Percentiles rank a stretch among this genome's conserved stretches.
These are phyloP conservation scores for Pogonognathellus flavescens DNA, from an alignment of 1,140 invertebrate genomes.

Conservation along the genomic window DNA sequence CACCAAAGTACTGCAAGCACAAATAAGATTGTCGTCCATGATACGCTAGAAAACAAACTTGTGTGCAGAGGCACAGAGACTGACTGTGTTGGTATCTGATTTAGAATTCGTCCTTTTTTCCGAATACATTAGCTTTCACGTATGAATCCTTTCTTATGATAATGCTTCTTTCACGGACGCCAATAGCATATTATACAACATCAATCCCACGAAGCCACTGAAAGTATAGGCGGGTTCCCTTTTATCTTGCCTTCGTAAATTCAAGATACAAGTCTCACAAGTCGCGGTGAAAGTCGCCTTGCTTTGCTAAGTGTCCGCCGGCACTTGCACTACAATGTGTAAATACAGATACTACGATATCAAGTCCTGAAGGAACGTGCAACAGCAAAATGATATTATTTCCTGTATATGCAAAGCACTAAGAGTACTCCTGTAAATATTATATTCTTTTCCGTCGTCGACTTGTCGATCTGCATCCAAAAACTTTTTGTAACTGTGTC, in stretches of 20 bases:
- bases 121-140: neutral
- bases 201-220: neutral
- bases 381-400: constrained; percentile 9
- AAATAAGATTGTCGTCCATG: neutral
- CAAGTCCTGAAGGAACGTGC: constrained; percentile 21
- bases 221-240: neutral
- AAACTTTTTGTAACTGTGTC: too few species aligned
- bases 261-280: constrained; percentile 31
- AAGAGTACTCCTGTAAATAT: neutral
- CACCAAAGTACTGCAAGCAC: neutral
- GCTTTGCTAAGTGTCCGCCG: constrained; percentile 23
- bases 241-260: neutral
- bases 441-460: constrained; percentile 4
- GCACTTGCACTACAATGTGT: constrained; percentile 36
- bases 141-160: constrained; percentile 9
- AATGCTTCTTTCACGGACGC: constrained; percentile 29
- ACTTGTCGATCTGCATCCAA: constrained; percentile 16
- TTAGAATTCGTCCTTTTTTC: neutral
- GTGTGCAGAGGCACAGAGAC: neutral
- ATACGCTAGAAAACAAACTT: neutral
- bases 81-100: neutral
- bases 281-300: neutral
- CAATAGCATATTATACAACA: neutral
- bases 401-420: neutral
- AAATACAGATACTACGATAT: constrained; percentile 20